Evolutionary conservation across 2,888 invertebrate genomes (phyloP).

Genomic region (Anagyrus pseudococci): DNA sequence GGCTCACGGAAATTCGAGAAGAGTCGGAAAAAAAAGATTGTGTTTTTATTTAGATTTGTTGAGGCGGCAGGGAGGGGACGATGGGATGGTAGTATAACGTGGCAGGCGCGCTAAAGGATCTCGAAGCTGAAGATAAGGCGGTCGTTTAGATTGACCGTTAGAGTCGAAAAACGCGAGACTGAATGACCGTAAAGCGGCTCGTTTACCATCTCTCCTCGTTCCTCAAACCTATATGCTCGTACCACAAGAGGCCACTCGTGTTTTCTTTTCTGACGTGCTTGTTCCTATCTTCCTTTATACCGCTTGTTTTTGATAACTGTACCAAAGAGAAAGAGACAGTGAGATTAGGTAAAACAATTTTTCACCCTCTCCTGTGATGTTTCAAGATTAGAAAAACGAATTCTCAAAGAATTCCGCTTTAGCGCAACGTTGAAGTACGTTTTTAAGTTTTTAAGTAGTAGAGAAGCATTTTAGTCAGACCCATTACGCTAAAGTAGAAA

Average conservation of each 20-base stretch:
- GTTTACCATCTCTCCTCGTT: conserved; percentile 52
- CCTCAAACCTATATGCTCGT: conserved; percentile 50
- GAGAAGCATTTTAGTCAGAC: background rate
- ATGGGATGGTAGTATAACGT: no score
- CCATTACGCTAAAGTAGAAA: no score
- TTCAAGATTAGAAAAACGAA: background rate
- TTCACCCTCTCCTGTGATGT: no score
- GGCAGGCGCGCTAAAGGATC: conserved; percentile 8
- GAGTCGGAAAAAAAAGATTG: conserved; percentile 29
- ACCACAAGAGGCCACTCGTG: conserved; percentile 45
- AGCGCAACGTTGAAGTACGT: no score
- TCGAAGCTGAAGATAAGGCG: conserved; percentile 49
- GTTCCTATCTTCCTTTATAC: conserved; percentile 39
- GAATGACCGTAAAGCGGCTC: conserved; percentile 59
- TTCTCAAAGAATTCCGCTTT: no score
- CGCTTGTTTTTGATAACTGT: conserved; percentile 37
- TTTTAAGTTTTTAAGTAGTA: background rate
- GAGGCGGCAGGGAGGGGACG: no score
- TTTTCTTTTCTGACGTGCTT: conserved; percentile 23
- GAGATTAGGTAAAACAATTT: no score
- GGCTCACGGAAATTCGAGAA: background rate
- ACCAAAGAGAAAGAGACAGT: no score
- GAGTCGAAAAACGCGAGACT: conserved; percentile 38
- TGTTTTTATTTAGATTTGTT: conserved; percentile 32
- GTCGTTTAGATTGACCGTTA: conserved; percentile 60